Conservation (phyloP, 2,113 vertebrate genomes). For the Hypocryptadius cinnamomeus region DNA sequence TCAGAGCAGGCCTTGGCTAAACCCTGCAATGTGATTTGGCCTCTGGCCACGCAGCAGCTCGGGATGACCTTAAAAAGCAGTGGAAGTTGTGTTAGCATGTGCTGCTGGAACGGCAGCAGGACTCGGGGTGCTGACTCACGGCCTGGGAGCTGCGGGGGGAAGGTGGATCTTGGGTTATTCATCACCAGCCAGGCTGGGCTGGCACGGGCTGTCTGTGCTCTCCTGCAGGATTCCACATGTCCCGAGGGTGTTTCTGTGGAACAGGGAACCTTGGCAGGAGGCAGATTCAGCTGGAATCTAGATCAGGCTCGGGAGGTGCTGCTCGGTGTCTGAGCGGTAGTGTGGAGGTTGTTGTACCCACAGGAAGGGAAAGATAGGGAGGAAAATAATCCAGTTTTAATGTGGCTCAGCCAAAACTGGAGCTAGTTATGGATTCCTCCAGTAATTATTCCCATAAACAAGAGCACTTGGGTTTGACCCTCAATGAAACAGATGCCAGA, state of each 20-base stretch:
- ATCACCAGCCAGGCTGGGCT: neutral
- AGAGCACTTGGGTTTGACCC: neutral
- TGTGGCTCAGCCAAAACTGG: neutral
- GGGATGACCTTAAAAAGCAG: slow-evolving; percentile 44
- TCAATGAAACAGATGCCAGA: neutral
- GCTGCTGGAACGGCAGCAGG: neutral
- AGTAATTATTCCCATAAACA: neutral
- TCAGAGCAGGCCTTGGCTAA: neutral
- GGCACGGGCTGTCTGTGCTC: neutral
- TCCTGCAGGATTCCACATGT: neutral
- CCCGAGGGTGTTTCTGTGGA: neutral
- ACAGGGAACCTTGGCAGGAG: accelerated
- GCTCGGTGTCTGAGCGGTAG: neutral
- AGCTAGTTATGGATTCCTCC: neutral
- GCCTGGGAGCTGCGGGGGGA: neutral
- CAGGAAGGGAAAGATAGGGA: neutral
- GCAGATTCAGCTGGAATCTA: neutral
- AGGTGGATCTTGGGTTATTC: neutral
- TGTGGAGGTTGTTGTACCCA: neutral
- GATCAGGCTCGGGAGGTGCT: neutral
- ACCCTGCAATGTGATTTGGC: neutral
- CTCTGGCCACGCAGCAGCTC: neutral
- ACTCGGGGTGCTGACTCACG: slow-evolving; percentile 10
- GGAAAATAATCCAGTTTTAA: neutral
- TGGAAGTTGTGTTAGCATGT: neutral